A percentile compares a stretch with the other conserved stretches of the same genome.
These are phyloP conservation scores for Paedocypris sp. DNA, from an alignment of 2,113 vertebrate genomes.

Conservation along the genomic window DNA sequence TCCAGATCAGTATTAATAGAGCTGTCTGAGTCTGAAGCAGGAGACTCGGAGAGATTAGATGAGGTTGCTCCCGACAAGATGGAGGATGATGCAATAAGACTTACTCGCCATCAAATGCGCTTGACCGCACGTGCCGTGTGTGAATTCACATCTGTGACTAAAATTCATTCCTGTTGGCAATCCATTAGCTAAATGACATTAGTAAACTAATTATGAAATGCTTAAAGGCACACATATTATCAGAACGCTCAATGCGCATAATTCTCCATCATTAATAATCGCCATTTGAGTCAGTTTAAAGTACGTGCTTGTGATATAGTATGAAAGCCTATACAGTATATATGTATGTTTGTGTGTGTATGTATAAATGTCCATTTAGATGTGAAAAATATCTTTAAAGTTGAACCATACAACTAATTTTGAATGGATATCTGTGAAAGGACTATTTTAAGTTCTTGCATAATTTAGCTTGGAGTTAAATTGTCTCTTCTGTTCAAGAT, in stretches of 20 bases:
- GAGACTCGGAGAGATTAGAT: neutral
- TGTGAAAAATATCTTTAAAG: too few species aligned
- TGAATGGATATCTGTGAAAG: too few species aligned
- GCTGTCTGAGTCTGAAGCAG: conserved; percentile 4
- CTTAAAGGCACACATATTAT: conserved; percentile 7
- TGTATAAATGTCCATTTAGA: too few species aligned
- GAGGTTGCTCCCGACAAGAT: neutral
- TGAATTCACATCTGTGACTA: conserved; percentile 11
- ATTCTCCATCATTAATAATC: neutral
- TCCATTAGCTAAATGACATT: conserved; percentile 4
- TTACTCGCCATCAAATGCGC: neutral
- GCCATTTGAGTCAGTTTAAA: neutral
- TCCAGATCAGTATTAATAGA: conserved; percentile 5
- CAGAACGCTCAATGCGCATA: neutral
- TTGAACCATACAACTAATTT: too few species aligned
- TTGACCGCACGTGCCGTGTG: neutral
- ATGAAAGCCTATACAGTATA: too few species aligned
- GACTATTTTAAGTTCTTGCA: too few species aligned
- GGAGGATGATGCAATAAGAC: neutral
- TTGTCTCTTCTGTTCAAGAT: too few species aligned
- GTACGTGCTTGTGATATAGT: neutral
- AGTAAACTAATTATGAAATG: conserved; percentile 12
- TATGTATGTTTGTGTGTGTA: too few species aligned
- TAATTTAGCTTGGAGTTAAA: too few species aligned
- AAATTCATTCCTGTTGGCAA: conserved; percentile 7